A percentile compares a stretch with the other conserved stretches of the same genome.
Evolutionary conservation across 2,888 invertebrate genomes (phyloP).

Genomic region (Buathra laborator): DNA sequence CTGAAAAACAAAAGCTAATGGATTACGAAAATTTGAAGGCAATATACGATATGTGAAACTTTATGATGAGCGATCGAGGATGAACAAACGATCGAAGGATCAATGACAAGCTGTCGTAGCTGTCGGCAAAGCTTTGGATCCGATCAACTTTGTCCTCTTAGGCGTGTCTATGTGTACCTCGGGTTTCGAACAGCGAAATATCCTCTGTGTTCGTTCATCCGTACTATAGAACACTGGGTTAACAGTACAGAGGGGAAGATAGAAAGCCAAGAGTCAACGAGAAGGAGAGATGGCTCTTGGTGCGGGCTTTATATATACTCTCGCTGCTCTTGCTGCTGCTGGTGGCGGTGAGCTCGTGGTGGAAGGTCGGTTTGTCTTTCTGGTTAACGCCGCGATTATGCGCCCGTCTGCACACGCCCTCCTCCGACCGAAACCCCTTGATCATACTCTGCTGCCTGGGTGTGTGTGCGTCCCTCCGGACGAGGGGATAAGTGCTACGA

Average conservation of each 20-base stretch:
- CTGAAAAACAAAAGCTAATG: neutral
- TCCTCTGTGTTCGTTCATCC: neutral
- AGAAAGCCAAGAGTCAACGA: conserved; percentile 54
- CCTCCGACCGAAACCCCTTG: conserved; percentile 48
- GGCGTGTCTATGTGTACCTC: conserved; percentile 43
- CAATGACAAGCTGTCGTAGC: neutral
- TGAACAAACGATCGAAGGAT: conserved; percentile 10
- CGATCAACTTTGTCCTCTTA: conserved; percentile 25
- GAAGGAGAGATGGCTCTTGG: conserved; percentile 26
- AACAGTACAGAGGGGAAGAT: conserved; percentile 16
- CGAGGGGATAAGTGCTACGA: conserved; percentile 27
- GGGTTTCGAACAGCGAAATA: neutral
- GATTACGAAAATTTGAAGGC: neutral
- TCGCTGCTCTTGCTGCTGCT: conserved; percentile 35
- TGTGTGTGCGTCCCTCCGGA: conserved; percentile 8
- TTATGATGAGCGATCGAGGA: neutral
- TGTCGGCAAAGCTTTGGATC: conserved; percentile 1
- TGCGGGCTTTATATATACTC: conserved; percentile 33
- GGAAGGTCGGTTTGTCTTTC: conserved; percentile 70
- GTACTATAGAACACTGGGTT: neutral
- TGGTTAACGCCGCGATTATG: conserved; percentile 71
- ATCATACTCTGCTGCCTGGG: neutral
- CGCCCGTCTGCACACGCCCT: conserved; percentile 70
- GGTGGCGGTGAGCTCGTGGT: conserved; percentile 39
- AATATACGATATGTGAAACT: neutral